Base-by-base conservation (phyloP, 2,113 vertebrate genomes). In the Mohoua ochrocephala region DNA sequence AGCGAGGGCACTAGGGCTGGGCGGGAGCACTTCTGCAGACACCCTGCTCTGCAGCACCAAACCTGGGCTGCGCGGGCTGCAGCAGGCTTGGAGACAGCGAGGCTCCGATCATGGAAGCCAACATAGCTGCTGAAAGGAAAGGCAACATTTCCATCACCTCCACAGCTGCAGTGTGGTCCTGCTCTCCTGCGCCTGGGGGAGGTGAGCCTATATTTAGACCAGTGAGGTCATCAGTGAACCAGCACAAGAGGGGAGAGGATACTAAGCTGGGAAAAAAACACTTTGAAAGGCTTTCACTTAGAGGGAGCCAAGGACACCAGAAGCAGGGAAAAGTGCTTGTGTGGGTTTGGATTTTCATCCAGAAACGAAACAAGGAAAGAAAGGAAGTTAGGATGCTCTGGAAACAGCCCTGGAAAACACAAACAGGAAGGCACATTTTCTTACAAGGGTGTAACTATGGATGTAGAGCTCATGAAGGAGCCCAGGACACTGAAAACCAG, bases 1-100 rank as follows among this genome's bases (percentile, higher is more conserved):
- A 8, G 39, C 0, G 1, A 60, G 44, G 57, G 41, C 53, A 17
- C 2, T 1, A 6, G 27, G 20, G 24, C 4, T 8, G 65, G 59
- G 39, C 41, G 52, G 52, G n/a, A 45, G 49, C 49, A 13, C 57
- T 11, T 15, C 35, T 42, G 78, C 13, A 10, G 28, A 5, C 31
- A 42, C 12, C 12, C 24, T 50, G n/a, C 74, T 6, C 28, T 3
- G 4, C 41, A 53, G 61, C 47, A 45, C 47, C 53, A 27, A 47
- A 30, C 39, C 39, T 11, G 26, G 53, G 53, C 45, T 61, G 50
- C 22, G 12, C 56, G 23, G 26, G 35, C 56, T 37, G 54, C 37
- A 12, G 82, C 69, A 26, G 33, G 7, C 2, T 4, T 12, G 42
- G 16, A 31, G 31, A 27, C 57, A n/a, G 41, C 3, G 33, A 4